A percentile compares a stretch with the other conserved stretches of the same genome.
Conservation (phyloP, 2,888 invertebrate species). For the Saturnia pavonia region DNA sequence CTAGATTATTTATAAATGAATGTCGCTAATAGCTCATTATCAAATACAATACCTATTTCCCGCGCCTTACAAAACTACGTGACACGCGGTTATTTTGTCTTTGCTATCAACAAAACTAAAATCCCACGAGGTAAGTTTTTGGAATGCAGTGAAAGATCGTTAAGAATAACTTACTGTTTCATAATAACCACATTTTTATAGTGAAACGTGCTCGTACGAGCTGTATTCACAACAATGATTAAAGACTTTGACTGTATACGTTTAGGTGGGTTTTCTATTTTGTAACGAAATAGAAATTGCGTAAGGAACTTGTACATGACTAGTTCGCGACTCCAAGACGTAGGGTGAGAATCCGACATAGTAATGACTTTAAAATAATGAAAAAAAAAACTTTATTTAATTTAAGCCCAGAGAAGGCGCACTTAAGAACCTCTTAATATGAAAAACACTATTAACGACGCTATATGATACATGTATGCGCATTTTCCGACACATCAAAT, state of each 20-base stretch:
- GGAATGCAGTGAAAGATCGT: not conserved
- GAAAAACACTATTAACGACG: no score
- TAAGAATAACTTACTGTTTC: not conserved
- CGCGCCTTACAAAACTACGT: not conserved
- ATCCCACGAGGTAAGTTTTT: not conserved
- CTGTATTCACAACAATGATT: not conserved
- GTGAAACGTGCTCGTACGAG: not conserved
- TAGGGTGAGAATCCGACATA: not conserved
- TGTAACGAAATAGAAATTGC: not conserved
- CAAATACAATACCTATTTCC: not conserved
- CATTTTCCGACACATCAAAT: no score
- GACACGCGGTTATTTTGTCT: not conserved
- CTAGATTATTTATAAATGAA: not conserved
- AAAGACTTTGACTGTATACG: not conserved
- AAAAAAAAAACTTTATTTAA: no score
- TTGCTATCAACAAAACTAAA: not conserved
- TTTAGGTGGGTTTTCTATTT: not conserved
- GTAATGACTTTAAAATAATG: not conserved
- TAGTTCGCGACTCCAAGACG: no score
- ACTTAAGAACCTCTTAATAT: no score
- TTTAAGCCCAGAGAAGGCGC: no score
- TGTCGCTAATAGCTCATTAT: not conserved
- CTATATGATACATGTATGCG: no score
- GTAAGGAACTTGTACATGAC: no score
- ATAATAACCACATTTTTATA: slow-evolving; percentile 11